Base-by-base conservation (phyloP, 2,113 vertebrate species). In the Zosterops japonicus region DNA sequence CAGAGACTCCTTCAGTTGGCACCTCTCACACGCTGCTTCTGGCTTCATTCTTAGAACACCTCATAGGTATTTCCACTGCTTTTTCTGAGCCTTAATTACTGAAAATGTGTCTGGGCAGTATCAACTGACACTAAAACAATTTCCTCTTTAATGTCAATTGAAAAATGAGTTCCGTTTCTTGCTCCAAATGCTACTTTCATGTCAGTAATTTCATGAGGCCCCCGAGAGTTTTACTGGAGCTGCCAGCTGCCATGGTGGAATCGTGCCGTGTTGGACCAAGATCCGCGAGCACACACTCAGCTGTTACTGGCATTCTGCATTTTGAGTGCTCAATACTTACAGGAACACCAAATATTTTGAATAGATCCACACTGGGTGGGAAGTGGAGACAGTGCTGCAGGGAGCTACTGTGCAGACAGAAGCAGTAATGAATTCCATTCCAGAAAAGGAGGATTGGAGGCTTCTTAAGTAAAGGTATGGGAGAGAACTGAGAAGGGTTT, bases 81-180 rank as follows among this genome's bases (percentile, higher is more conserved):
- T 90, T 94, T 88, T 76, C 78, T 65, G 65, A 83, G 70, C 31
- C 36, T 76, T 90, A 95, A 93, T 94, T 93, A 85, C 82, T 9
- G 46, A 52, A 94, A 94, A 92, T 33, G 90, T 92, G 85, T 81
- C 96, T 96, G 96, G 86, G 41, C 50, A 90, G 59, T 44, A 86
- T 96, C 95, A 94, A 3, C 79, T 86, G 92, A 94, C 95, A 90
- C 94, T 76, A 50, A 94, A 96, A 95, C 65, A 8, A 78, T 95
- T 96, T 95, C 91, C 89, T 82, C 74, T 84, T 87, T 94, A 94
- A 93, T 79, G 84, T 49, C 83, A 85, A 49, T 67, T 96, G 61
- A 95, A 89, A 94, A 94, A 89, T 79, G n/a, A 65, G 69, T 96
- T 97, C 89, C 57, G 41, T 92, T 94, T 63, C 81, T 89, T 82